Conservation (phyloP, 1,140 invertebrate genomes). For the Triops cancriformis region DNA sequence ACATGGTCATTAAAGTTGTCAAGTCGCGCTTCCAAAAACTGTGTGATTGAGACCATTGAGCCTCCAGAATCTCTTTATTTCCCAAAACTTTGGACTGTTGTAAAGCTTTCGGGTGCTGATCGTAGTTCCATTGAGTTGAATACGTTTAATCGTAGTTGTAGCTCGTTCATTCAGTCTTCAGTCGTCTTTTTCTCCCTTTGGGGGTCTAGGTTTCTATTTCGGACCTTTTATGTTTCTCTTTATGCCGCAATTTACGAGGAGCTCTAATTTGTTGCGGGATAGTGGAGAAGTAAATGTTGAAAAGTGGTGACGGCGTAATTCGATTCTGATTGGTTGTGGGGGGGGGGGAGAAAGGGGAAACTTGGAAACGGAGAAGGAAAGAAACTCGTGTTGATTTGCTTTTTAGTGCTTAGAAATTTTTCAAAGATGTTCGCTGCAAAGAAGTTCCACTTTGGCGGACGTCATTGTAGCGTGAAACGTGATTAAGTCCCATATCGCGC, state of each 20-base stretch:
- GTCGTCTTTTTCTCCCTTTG: not conserved
- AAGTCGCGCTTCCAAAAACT: not conserved
- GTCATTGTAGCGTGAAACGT: conserved; percentile 13
- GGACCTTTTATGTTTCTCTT: not conserved
- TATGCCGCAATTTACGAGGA: too few relatives aligned
- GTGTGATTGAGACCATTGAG: conserved; percentile 6
- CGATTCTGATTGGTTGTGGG: not conserved
- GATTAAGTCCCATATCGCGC: conserved; percentile 12
- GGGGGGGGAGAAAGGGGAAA: not conserved
- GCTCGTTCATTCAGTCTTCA: not conserved
- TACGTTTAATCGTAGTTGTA: not conserved
- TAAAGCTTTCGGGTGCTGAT: not conserved
- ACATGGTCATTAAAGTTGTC: conserved; percentile 6
- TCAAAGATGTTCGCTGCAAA: not conserved
- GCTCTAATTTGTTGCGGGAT: not conserved
- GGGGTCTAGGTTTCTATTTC: not conserved
- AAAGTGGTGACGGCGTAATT: not conserved
- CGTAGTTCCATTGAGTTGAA: not conserved
- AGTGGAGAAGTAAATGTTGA: not conserved
- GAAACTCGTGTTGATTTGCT: not conserved
- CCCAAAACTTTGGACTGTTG: too few relatives aligned
- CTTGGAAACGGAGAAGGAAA: not conserved
- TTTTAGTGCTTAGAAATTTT: conserved; percentile 5
- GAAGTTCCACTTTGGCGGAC: conserved; percentile 9
- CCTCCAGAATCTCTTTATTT: too few relatives aligned